Conservation (phyloP, 1,140 invertebrate genomes). For the Drosophila micromelanica region DNA sequence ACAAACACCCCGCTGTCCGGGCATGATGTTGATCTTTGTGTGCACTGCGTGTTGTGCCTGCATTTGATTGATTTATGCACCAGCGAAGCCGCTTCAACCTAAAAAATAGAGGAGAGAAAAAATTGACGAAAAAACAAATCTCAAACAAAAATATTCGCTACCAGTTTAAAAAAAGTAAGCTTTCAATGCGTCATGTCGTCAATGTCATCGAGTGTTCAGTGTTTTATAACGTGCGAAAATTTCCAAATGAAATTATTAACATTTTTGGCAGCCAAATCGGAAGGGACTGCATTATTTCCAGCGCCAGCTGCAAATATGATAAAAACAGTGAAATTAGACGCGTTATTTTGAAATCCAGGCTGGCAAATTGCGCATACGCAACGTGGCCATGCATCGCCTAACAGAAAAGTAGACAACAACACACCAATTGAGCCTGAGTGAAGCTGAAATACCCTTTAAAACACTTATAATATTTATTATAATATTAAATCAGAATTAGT, state of each 20-base stretch:
- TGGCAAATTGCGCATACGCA: constrained; percentile 75
- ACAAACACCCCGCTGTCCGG: too few species aligned
- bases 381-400: constrained; percentile 63
- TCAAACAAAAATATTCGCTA: constrained; percentile 26
- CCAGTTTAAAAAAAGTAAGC: constrained; percentile 61
- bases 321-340: constrained; percentile 42
- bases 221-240: constrained; percentile 77
- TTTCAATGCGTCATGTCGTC: constrained; percentile 69
- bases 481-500: too few species aligned
- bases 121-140: constrained; percentile 35
- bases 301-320: constrained; percentile 27
- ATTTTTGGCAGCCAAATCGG: constrained; percentile 20
- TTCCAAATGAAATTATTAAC: constrained; percentile 71
- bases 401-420: constrained; percentile 20
- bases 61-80: constrained; percentile 78
- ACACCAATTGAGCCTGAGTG: not conserved
- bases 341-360: constrained; percentile 22
- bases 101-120: constrained; percentile 8
- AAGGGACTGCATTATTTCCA: constrained; percentile 11
- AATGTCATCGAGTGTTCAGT: constrained; percentile 63
- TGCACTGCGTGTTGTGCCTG: constrained; percentile 72
- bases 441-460: too few species aligned
- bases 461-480: too few species aligned
- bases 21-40: constrained; percentile 40
- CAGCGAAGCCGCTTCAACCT: constrained; percentile 20